Evolutionary conservation across 2,113 vertebrate species (phyloP), one percentile per base, ranked within the genome.

Genomic region (Poeciliopsis occidentalis): DNA sequence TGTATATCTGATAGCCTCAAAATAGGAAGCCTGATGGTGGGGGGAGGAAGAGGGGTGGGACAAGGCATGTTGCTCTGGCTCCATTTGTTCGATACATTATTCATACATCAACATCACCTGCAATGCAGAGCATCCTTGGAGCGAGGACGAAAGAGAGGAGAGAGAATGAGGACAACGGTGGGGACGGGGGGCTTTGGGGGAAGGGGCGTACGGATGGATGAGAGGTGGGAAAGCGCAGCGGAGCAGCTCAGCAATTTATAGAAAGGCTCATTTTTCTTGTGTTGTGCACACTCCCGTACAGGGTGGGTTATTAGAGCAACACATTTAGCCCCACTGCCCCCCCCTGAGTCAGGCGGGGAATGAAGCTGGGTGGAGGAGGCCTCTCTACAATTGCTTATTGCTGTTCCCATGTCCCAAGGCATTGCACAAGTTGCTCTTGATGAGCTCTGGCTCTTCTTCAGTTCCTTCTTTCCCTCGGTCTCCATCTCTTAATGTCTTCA

Each of bases 241-340:
- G 72, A 78, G 75, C 71, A 24, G 82, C 87, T 87, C 83, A 73
- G 89, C 91, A 90, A 67, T 90, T 89, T 86, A 80, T 70, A 81
- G 73, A 87, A 80, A 82, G 76, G 81, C 81, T 92, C 76, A 86
- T 93, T 92, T 91, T 90, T 90, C 90, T 92, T 88, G 71, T 67
- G 73, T 61, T 76, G 64, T 67, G 70, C 8, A 24, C 34, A 12
- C 78, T 80, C 74, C 64, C 41, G 44, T 76, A 41, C 83, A 82
- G 83, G 75, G 64, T 26, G 69, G 78, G 83, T 91, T 91, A 89
- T 91, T 88, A 85, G 80, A 89, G 78, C 79, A 77, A 74, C 71
- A 77, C 77, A 69, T 85, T 88, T 57, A 72, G 80, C 30, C 61
- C 39, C 39, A 41, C 60, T 39, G 8, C 67, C 8, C 66, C 75